These are phyloP conservation scores for Centropus bengalensis DNA, from an alignment of 2,113 vertebrate genomes.

Conservation along the genomic window DNA sequence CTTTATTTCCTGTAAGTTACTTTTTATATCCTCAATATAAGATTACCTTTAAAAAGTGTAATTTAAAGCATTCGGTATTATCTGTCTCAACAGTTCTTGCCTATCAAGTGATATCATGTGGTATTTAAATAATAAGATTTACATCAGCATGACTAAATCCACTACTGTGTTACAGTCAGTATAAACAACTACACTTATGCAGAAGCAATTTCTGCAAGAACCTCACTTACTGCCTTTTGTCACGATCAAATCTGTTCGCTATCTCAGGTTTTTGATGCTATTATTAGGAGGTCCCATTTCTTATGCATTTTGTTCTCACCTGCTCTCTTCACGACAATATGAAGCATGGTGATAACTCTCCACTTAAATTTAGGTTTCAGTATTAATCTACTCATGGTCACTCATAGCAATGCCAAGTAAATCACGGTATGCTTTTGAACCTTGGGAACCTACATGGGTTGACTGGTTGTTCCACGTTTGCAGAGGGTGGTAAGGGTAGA, in stretches of 20 bases:
- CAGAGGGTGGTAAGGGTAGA: background rate
- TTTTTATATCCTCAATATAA: background rate
- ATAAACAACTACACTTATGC: background rate
- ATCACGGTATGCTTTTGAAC: background rate
- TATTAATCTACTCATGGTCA: background rate
- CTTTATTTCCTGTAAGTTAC: background rate
- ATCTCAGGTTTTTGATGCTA: background rate
- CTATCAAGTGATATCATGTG: background rate
- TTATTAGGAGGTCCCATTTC: background rate
- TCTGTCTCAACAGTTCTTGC: background rate
- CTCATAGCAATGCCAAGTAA: background rate
- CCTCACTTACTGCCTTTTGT: background rate
- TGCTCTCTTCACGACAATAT: background rate
- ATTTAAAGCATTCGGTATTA: background rate
- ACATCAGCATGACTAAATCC: background rate
- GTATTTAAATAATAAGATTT: conserved; percentile 1
- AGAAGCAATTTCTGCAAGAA: background rate
- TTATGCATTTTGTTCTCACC: background rate
- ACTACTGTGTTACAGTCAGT: background rate
- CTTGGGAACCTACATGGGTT: background rate
- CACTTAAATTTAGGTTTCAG: background rate
- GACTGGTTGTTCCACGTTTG: background rate
- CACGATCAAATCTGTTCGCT: background rate
- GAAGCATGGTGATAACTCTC: background rate
- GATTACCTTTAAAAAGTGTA: background rate